Base-by-base conservation (phyloP, 2,797 vertebrate species). In the Enteromius thamalakanensis region DNA sequence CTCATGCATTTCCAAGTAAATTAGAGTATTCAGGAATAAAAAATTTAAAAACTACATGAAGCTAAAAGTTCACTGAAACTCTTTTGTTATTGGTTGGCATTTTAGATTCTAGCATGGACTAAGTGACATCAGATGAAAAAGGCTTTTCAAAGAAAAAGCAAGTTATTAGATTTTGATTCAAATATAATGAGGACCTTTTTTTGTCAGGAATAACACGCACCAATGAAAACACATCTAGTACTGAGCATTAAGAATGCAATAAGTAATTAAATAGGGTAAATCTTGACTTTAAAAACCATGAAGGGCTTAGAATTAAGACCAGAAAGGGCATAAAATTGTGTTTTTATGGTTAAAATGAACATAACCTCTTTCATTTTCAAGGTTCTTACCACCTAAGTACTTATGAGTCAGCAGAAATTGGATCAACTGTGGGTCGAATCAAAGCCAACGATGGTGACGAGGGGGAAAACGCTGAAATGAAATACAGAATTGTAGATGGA, bases 381-480 rank as follows among this genome's bases (percentile, higher is more conserved):
- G 96, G 94, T 88, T 93, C 93, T 1, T 97, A 96, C 87, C 95
- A 95, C 17, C 94, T 97, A 89, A 93, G 84, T 81, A 93, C 93
- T 74, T 91, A 92, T 9, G 96, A 97, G 87, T 95, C 96, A 74
- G 94, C 91, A 21, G 89, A 91, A 69, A 93, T 94, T 23, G 95
- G 96, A 81, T 93, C 93, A 60, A 85, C 89, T 2, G 93, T 96
- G 55, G 96, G 96, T 53, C 94, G 94, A 90, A 95, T 97, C 88
- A 96, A 96, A 93, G 96, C 96, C 82, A 93, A 92, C 85, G 96
- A 97, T 88, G 95, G 94, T 0, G 96, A 97, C 19, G 85, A 94
- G 32, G 95, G 95, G n/a, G 91, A 94, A 91, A 96, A 96, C 64
- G 96, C 96, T 6, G 95, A 96, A 84, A 91, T 89, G 86, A 92